Evolutionary conservation across 1,140 invertebrate species (phyloP).

Genomic region (Macrobrachium nipponense): DNA sequence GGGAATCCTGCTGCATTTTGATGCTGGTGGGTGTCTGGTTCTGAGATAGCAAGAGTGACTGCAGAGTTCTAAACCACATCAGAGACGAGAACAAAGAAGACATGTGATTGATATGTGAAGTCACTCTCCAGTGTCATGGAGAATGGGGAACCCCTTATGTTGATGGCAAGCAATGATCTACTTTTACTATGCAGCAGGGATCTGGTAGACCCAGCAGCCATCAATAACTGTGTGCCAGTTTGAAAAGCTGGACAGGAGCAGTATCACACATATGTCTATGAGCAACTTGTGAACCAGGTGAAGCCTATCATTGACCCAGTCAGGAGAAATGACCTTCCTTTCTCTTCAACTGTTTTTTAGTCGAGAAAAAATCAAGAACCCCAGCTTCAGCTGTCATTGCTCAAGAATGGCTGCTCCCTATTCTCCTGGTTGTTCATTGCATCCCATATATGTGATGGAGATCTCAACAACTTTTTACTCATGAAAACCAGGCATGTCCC

Average conservation of each 20-base stretch:
- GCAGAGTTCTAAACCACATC: conserved; percentile 30
- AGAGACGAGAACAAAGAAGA: neutral
- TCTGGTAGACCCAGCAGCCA: neutral
- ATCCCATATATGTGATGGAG: conserved; percentile 27
- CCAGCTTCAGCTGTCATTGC: neutral
- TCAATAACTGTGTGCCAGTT: conserved; percentile 1
- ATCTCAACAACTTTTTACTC: conserved; percentile 35
- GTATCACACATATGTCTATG: conserved; percentile 15
- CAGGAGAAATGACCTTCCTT: conserved; percentile 19
- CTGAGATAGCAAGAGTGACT: conserved; percentile 13
- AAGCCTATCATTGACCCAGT: conserved; percentile 8
- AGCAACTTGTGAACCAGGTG: too few species aligned
- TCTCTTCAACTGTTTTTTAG: conserved; percentile 25
- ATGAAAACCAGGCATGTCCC: conserved; percentile 26
- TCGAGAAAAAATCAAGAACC: too few species aligned
- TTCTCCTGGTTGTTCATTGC: conserved; percentile 22
- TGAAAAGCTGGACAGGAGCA: conserved; percentile 14
- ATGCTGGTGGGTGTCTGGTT: conserved; percentile 1
- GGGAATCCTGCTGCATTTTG: conserved; percentile 15
- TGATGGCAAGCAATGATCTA: neutral
- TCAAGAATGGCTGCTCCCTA: conserved; percentile 34
- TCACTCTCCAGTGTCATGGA: neutral
- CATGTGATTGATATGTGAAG: neutral
- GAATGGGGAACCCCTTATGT: neutral
- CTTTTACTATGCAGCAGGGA: conserved; percentile 19